Percentiles rank a stretch among this genome's conserved stretches.
Evolutionary conservation across 1,140 invertebrate species (phyloP).

Genomic region (Daktulosphaira vitifoliae): DNA sequence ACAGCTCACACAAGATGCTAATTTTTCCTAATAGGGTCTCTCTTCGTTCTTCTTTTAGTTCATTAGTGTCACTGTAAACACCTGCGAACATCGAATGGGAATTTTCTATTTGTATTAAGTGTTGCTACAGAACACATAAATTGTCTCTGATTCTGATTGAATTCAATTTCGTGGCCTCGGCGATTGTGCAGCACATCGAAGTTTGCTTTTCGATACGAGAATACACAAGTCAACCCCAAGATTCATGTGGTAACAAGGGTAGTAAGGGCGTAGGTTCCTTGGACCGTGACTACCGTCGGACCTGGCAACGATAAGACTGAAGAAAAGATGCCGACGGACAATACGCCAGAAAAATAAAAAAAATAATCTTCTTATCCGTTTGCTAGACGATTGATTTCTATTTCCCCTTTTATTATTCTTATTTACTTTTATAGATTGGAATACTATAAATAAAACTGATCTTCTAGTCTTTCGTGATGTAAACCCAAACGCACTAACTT

Average conservation of each 20-base stretch:
- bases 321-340: no score
- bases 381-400: background rate
- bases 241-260: background rate
- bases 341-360: background rate
- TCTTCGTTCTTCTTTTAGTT: background rate
- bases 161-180: no score
- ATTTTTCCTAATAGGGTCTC: no score
- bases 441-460: no score
- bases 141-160: slow-evolving; percentile 11
- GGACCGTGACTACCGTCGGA: no score
- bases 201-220: slow-evolving; percentile 11
- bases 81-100: background rate
- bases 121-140: slow-evolving; percentile 3
- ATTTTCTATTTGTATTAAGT: slow-evolving; percentile 19
- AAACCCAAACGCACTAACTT: no score
- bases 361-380: background rate
- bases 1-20: no score
- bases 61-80: slow-evolving; percentile 2
- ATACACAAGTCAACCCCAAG: slow-evolving; percentile 14
- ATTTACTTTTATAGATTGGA: no score
- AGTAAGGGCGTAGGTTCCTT: no score
- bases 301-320: no score
- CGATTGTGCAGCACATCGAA: background rate
- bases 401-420: no score
- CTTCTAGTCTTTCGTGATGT: no score